A percentile compares a stretch with the other conserved stretches of the same genome.
Conservation (phyloP, 2,888 invertebrate genomes). For the Perizoma flavofasciatum region DNA sequence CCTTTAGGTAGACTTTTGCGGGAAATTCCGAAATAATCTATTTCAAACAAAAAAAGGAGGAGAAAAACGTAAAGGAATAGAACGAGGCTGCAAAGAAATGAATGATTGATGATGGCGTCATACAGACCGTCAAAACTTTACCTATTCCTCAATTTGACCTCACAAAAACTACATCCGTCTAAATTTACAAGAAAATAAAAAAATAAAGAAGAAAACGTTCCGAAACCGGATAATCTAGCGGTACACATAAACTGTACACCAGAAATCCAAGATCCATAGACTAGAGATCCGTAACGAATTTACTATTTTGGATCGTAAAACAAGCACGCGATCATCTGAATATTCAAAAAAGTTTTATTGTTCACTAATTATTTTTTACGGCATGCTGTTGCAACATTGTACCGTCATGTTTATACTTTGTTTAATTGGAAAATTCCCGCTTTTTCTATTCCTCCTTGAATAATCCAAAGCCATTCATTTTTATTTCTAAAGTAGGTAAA, state of each 20-base stretch:
- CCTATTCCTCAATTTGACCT: slow-evolving; percentile 1
- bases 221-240: slow-evolving; percentile 34
- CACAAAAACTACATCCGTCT: slow-evolving; percentile 23
- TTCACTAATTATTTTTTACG: slow-evolving; percentile 54
- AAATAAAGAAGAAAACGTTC: slow-evolving; percentile 21
- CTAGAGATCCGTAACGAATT: slow-evolving; percentile 51
- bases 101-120: slow-evolving; percentile 3
- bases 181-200: slow-evolving; percentile 27
- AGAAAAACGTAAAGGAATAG: too few relatives aligned
- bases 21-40: too few relatives aligned
- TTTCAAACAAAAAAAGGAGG: too few relatives aligned
- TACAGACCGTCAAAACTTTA: not conserved
- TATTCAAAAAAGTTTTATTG: slow-evolving; percentile 54
- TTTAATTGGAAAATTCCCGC: slow-evolving; percentile 21
- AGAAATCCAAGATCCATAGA: slow-evolving; percentile 28
- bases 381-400: slow-evolving; percentile 25
- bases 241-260: slow-evolving; percentile 26
- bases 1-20: too few relatives aligned
- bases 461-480: too few relatives aligned
- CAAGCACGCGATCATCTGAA: slow-evolving; percentile 56
- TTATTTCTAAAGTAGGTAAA: not conserved
- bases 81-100: not conserved
- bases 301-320: slow-evolving; percentile 57
- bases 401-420: slow-evolving; percentile 23
- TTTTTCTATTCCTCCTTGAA: not conserved